These are phyloP conservation scores for Phaedon cochleariae DNA, from an alignment of 2,888 invertebrate species.

Conservation along the genomic window DNA sequence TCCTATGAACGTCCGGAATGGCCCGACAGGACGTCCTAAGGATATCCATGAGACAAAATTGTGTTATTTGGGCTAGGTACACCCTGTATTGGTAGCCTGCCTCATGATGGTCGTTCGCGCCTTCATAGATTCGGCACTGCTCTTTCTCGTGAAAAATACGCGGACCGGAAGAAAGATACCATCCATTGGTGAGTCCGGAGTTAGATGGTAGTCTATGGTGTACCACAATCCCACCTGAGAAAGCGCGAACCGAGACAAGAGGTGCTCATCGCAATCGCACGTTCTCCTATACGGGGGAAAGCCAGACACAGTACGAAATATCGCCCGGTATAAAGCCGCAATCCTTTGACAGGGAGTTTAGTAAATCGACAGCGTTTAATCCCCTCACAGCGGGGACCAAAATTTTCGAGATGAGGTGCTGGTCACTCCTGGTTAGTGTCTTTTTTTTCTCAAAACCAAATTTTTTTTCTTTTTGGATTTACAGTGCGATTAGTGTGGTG, in stretches of 20 bases:
- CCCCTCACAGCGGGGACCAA: constrained; percentile 44
- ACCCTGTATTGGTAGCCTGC: too few relatives aligned
- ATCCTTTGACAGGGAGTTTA: constrained; percentile 50
- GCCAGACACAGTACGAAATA: constrained; percentile 51
- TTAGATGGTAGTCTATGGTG: too few relatives aligned
- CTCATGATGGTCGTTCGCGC: too few relatives aligned
- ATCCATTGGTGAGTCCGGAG: too few relatives aligned
- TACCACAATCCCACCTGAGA: constrained; percentile 8
- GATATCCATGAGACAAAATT: too few relatives aligned
- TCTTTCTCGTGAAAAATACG: too few relatives aligned
- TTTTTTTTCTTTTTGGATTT: constrained; percentile 48
- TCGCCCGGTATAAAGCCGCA: constrained; percentile 56
- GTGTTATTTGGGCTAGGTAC: too few relatives aligned
- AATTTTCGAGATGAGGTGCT: constrained; percentile 59
- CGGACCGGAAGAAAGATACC: not conserved
- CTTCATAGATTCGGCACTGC: too few relatives aligned
- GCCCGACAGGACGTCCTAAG: too few relatives aligned
- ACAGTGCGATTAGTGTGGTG: constrained; percentile 24
- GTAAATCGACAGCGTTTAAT: constrained; percentile 57
- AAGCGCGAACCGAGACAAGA: constrained; percentile 33
- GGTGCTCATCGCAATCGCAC: constrained; percentile 36
- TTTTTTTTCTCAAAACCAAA: constrained; percentile 46
- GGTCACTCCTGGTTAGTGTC: constrained; percentile 61
- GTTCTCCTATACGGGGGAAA: constrained; percentile 53
- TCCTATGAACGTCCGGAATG: too few relatives aligned